phyloP scores from a whole-genome alignment of 1,140 invertebrate genomes.

The Caenorhabditis briggsae region DNA sequence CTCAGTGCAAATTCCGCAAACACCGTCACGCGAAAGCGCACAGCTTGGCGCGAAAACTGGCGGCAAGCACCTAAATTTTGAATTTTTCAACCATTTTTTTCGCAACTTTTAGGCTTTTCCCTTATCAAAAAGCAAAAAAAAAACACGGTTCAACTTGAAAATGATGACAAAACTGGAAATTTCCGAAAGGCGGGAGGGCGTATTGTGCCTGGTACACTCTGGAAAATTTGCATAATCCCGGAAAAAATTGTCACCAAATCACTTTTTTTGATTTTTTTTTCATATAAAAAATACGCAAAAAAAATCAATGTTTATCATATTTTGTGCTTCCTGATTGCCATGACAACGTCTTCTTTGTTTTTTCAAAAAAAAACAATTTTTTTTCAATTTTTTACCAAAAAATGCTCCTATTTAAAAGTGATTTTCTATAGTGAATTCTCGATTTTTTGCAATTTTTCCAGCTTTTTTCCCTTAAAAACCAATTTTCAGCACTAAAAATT shows the following conservation, averaged over 20 bases:
- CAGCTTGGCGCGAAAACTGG: no score
- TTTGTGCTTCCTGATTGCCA: neutral
- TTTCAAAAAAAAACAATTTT: neutral
- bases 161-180: constrained; percentile 18
- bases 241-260: neutral
- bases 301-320: neutral
- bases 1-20: no score
- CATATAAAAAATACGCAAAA: neutral
- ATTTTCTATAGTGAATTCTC: no score
- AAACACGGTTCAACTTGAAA: neutral
- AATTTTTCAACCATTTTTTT: neutral
- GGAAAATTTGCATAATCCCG: constrained; percentile 7
- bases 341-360: no score
- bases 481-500: neutral
- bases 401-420: no score
- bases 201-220: neutral
- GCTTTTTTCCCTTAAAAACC: neutral
- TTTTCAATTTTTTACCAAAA: neutral
- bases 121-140: neutral
- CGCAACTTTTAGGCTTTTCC: no score
- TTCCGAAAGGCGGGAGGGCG: neutral
- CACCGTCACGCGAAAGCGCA: no score
- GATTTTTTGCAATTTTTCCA: neutral
- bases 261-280: neutral
- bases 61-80: no score